Evolutionary conservation across 2,888 invertebrate species (phyloP), one percentile per base, ranked within the genome.

Genomic region (Idaea biselata): DNA sequence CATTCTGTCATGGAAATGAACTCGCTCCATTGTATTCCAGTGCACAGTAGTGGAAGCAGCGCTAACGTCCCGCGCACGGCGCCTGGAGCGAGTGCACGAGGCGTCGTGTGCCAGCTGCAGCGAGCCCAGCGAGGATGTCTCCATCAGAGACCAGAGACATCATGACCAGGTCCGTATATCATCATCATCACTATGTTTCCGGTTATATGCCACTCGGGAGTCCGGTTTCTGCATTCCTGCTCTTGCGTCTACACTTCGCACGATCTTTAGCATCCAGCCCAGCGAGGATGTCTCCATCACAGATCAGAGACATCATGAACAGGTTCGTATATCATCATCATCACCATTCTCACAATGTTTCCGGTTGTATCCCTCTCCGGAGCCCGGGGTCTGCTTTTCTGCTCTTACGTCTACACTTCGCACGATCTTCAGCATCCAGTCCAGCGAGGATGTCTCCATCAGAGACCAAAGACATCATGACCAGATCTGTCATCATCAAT

Each of bases 111-210:
- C 95, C 58, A 93, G 95, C 72, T 93, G 95, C 78, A 96, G 96
- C 78, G 96, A 96, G 69, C 96, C 96, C 58, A 96, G 96, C 68
- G 97, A 97, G 87, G 97, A 97, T 81, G 95, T 97, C 54, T 97
- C 97, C 0, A 91, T 95, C 4, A 82, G 94, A 55, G 94, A 91
- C 66, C 84, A 83, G 60, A 74, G 76, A 59, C 73, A 75, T 5
- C 66, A 60, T 5, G 54, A 72, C 25, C 25, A 25, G 25, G 25
- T n/a, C n/a, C n/a, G n/a, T n/a, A n/a, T n/a, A n/a, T n/a, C n/a
- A n/a, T n/a, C n/a, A n/a, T n/a, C n/a, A n/a, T n/a, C n/a, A n/a
- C n/a, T n/a, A n/a, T n/a, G n/a, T n/a, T n/a, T n/a, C n/a, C n/a
- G n/a, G n/a, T n/a, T n/a, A n/a, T n/a, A n/a, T n/a, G n/a, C n/a